Evolutionary conservation across 2,113 vertebrate genomes (phyloP).

Genomic region (Mugil cephalus): DNA sequence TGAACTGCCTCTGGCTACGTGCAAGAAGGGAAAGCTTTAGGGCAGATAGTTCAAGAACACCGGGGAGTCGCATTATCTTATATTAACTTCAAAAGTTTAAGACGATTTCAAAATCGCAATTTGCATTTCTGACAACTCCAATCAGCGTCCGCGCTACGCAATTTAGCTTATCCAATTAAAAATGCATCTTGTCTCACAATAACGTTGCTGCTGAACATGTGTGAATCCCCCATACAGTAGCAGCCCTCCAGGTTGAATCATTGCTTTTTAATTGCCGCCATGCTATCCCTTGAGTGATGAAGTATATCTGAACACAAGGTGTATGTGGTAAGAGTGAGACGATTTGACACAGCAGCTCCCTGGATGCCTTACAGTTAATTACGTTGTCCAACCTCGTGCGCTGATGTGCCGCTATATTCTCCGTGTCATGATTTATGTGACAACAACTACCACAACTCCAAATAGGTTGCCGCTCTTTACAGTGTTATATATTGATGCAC

Average conservation of each 20-base stretch:
- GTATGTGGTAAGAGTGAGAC: conserved; percentile 61
- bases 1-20: too few species aligned
- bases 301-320: conserved; percentile 67
- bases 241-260: conserved; percentile 54
- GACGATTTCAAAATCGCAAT: not conserved
- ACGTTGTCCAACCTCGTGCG: conserved; percentile 68
- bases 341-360: conserved; percentile 66
- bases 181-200: conserved; percentile 26
- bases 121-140: not conserved
- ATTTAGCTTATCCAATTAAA: conserved; percentile 30
- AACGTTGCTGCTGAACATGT: conserved; percentile 6
- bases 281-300: conserved; percentile 66
- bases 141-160: not conserved
- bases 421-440: conserved; percentile 63
- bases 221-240: conserved; percentile 16
- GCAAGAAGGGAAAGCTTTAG: too few species aligned
- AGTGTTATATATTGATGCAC: conserved; percentile 45
- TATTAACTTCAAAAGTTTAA: too few species aligned
- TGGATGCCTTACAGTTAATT: conserved; percentile 71
- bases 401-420: conserved; percentile 58
- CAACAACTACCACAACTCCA: conserved; percentile 34
- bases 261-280: conserved; percentile 76
- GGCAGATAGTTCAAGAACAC: too few species aligned
- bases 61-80: too few species aligned
- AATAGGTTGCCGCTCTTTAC: conserved; percentile 42